Evolutionary conservation across 2,113 vertebrate genomes (phyloP).

Genomic region (Petaurus breviceps): DNA sequence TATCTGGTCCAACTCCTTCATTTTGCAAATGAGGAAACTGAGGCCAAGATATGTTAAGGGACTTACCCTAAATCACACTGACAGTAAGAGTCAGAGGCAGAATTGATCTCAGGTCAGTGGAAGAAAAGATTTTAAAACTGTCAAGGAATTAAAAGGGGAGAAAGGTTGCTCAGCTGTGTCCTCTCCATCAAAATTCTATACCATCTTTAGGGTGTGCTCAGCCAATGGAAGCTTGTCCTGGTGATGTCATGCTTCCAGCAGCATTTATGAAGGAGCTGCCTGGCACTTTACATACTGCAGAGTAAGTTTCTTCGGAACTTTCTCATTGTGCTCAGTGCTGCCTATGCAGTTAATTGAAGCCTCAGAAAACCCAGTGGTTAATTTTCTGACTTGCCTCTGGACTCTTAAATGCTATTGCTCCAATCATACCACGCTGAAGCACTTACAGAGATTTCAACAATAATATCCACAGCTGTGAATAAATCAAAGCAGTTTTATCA

Average conservation of each 20-base stretch:
- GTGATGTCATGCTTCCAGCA: constrained; percentile 61
- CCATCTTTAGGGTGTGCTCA: constrained; percentile 44
- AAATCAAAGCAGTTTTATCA: constrained; percentile 83
- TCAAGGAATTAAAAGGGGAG: constrained; percentile 10
- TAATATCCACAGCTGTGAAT: constrained; percentile 83
- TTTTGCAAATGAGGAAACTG: background rate
- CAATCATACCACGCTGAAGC: constrained; percentile 79
- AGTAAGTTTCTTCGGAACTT: constrained; percentile 77
- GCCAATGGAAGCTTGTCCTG: constrained; percentile 42
- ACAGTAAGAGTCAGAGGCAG: background rate
- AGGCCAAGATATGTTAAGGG: background rate
- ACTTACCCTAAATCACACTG: background rate
- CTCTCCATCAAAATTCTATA: constrained; percentile 46
- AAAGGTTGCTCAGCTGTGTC: constrained; percentile 55
- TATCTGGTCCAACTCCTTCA: background rate
- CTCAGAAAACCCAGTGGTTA: constrained; percentile 77
- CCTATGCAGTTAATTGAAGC: constrained; percentile 78
- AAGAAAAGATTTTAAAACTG: background rate
- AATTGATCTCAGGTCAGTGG: background rate
- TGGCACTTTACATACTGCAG: constrained; percentile 71
- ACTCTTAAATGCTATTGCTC: constrained; percentile 81
- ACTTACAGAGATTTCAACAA: constrained; percentile 81
- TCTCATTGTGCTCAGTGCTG: constrained; percentile 76
- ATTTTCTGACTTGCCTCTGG: constrained; percentile 82
- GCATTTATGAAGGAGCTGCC: constrained; percentile 49